A percentile compares a stretch with the other conserved stretches of the same genome.
phyloP scores from a whole-genome alignment of 1,140 invertebrate genomes.

The Zaprionus gabonicus region DNA sequence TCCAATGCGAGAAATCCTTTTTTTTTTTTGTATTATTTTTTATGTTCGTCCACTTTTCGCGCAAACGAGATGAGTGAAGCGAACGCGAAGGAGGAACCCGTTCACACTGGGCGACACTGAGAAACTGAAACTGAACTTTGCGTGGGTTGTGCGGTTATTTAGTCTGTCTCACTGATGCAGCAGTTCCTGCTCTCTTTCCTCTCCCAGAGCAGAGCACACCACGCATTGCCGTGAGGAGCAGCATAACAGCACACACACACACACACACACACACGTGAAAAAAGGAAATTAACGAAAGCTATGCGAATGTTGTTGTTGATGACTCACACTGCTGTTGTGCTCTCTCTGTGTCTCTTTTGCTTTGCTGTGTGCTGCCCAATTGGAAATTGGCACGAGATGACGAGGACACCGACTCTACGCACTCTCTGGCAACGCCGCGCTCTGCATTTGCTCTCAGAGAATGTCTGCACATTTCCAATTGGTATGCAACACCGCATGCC shows the following conservation, averaged over 20 bases:
- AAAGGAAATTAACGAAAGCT: slow-evolving; percentile 51
- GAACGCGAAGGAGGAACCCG: slow-evolving; percentile 43
- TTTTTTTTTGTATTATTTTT: slow-evolving; percentile 51
- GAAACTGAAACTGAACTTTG: slow-evolving; percentile 66
- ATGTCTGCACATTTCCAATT: slow-evolving; percentile 18
- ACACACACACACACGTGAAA: neutral
- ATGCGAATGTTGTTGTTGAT: slow-evolving; percentile 45
- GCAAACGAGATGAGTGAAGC: slow-evolving; percentile 17
- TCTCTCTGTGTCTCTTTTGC: slow-evolving; percentile 3
- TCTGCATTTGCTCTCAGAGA: slow-evolving; percentile 11
- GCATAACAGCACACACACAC: slow-evolving; percentile 23
- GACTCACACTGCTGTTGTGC: slow-evolving; percentile 31
- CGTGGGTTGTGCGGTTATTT: slow-evolving; percentile 52
- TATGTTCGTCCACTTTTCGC: slow-evolving; percentile 13
- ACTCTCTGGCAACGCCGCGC: neutral
- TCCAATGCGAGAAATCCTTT: slow-evolving; percentile 44
- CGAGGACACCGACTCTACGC: slow-evolving; percentile 9
- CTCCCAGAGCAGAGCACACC: slow-evolving; percentile 32
- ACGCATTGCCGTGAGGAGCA: slow-evolving; percentile 47
- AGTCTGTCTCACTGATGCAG: slow-evolving; percentile 40
- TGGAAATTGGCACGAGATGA: slow-evolving; percentile 43
- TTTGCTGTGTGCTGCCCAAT: slow-evolving; percentile 24
- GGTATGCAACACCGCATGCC: slow-evolving; percentile 36
- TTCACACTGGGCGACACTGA: slow-evolving; percentile 57
- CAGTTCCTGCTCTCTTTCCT: slow-evolving; percentile 18